Percentiles rank a stretch among this genome's conserved stretches.
phyloP scores from a whole-genome alignment of 2,888 invertebrate genomes.

The Heliothis peltigera region DNA sequence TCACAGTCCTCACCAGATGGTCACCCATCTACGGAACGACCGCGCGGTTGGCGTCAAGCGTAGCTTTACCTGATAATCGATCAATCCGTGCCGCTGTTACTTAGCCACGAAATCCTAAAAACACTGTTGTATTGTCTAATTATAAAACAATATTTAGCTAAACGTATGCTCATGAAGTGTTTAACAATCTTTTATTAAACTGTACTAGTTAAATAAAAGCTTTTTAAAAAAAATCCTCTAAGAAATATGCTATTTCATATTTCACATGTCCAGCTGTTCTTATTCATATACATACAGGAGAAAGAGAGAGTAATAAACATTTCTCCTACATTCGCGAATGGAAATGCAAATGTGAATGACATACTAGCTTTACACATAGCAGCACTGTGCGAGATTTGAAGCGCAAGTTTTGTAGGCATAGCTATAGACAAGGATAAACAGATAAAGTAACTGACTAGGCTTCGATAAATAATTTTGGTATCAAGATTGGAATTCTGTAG shows the following conservation, averaged over 20 bases:
- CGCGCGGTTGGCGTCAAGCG: too few relatives aligned
- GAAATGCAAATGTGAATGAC: slow-evolving; percentile 40
- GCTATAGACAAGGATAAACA: background rate
- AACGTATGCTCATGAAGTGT: too few relatives aligned
- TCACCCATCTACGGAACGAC: too few relatives aligned
- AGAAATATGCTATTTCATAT: background rate
- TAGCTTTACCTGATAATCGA: too few relatives aligned
- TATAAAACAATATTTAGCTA: too few relatives aligned
- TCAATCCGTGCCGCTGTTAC: too few relatives aligned
- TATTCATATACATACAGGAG: background rate
- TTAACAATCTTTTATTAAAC: too few relatives aligned
- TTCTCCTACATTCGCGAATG: slow-evolving; percentile 48
- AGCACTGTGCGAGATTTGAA: slow-evolving; percentile 40
- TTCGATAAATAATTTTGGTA: background rate
- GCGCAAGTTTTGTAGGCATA: slow-evolving; percentile 13
- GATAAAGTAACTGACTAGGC: background rate
- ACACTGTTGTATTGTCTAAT: too few relatives aligned
- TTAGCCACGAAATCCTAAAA: too few relatives aligned
- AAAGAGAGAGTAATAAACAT: slow-evolving; percentile 6
- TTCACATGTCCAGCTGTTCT: background rate
- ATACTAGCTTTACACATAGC: slow-evolving; percentile 33
- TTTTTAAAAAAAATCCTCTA: too few relatives aligned
- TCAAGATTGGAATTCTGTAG: background rate
- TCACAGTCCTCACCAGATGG: too few relatives aligned
- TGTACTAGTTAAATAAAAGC: too few relatives aligned